Percentiles rank a stretch among this genome's conserved stretches.
These are phyloP conservation scores for Nomada fucata DNA, from an alignment of 2,888 invertebrate species.

Conservation along the genomic window DNA sequence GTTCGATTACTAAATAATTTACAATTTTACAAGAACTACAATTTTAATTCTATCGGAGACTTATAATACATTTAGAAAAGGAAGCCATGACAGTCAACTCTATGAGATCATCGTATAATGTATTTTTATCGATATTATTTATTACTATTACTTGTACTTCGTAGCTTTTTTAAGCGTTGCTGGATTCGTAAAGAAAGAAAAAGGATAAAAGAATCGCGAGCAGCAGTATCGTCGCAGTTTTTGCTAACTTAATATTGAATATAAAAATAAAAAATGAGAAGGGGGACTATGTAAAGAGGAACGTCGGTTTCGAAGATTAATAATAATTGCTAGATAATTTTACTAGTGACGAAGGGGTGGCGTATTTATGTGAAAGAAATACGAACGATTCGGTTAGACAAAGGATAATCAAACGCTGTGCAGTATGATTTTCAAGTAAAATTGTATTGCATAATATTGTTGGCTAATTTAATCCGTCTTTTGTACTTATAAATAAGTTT, in stretches of 20 bases:
- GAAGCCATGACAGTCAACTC: conserved; percentile 56
- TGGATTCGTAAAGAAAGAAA: not conserved
- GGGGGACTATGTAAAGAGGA: not conserved
- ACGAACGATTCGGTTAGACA: conserved; percentile 5
- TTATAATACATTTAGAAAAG: conserved; percentile 29
- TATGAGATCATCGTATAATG: conserved; percentile 31
- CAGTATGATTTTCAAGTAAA: conserved; percentile 32
- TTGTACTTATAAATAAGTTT: conserved; percentile 63
- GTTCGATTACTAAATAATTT: conserved; percentile 31
- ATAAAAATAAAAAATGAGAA: conserved; percentile 1
- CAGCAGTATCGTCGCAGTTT: conserved; percentile 39
- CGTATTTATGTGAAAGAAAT: conserved; percentile 9
- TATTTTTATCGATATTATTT: conserved; percentile 56
- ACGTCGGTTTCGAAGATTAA: not conserved
- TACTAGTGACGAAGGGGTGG: not conserved
- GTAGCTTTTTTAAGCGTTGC: conserved; percentile 39
- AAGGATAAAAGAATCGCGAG: not conserved
- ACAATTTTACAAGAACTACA: conserved; percentile 18
- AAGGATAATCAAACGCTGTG: conserved; percentile 54
- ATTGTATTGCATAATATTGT: conserved; percentile 42
- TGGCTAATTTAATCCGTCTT: conserved; percentile 51
- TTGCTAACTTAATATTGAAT: conserved; percentile 42
- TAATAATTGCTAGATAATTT: not conserved
- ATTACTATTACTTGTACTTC: conserved; percentile 56
- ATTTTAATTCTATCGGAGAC: conserved; percentile 36